phyloP scores from a whole-genome alignment of 2,888 invertebrate species.

The Dryobota labecula region DNA sequence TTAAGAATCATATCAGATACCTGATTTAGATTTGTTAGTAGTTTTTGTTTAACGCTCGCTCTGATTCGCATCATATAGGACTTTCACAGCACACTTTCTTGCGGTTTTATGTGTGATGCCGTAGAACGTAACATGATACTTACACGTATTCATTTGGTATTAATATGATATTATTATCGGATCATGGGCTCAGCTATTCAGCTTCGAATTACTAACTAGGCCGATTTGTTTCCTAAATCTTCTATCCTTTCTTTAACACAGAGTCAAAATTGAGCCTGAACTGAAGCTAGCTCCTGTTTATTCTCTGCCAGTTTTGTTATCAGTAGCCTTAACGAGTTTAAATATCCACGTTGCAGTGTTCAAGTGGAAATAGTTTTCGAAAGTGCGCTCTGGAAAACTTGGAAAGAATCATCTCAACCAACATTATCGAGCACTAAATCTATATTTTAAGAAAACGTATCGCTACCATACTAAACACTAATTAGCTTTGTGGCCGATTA shows the following conservation, averaged over 20 bases:
- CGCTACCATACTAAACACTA: neutral
- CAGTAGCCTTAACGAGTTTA: neutral
- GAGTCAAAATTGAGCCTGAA: neutral
- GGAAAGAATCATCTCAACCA: constrained; percentile 5
- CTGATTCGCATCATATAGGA: constrained; percentile 51
- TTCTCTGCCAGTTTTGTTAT: neutral
- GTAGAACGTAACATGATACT: constrained; percentile 40
- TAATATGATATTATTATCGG: constrained; percentile 8
- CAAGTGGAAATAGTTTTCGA: neutral
- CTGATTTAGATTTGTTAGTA: constrained; percentile 25
- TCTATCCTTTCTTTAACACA: neutral
- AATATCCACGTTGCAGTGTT: neutral
- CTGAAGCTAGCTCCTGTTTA: neutral
- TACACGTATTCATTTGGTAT: constrained; percentile 28
- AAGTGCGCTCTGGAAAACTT: constrained; percentile 2
- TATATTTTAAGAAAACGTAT: constrained; percentile 13
- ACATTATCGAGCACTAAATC: constrained; percentile 1
- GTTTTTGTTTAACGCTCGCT: constrained; percentile 49
- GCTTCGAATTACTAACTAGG: neutral
- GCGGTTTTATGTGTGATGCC: constrained; percentile 38
- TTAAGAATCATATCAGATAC: constrained; percentile 22
- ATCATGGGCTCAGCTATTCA: constrained; percentile 12
- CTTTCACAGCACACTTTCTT: constrained; percentile 57
- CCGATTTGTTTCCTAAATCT: neutral
- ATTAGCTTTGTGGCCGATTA: constrained; percentile 32